Conservation (phyloP, 1,140 invertebrate genomes). For the Calephelis nemesis region DNA sequence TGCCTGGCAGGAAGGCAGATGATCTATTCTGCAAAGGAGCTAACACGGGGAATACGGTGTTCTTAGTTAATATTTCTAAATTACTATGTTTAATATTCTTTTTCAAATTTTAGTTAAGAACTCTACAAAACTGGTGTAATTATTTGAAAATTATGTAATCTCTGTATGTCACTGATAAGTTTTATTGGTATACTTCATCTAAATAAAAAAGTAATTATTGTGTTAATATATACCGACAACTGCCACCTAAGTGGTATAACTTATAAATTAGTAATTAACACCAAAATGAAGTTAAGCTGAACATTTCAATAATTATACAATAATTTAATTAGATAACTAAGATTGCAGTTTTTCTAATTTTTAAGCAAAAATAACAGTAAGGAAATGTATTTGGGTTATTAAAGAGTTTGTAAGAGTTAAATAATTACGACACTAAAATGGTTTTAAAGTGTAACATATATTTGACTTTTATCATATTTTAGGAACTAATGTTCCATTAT, state of each 20-base stretch:
- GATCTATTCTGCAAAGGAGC: no score
- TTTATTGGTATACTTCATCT: conserved; percentile 21
- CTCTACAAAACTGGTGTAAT: background rate
- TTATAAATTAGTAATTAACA: conserved; percentile 27
- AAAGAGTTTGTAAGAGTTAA: background rate
- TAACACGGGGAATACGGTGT: background rate
- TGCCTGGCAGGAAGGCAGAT: no score
- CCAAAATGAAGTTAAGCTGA: conserved; percentile 9
- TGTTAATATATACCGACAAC: conserved; percentile 39
- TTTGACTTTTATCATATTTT: background rate
- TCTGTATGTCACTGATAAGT: background rate
- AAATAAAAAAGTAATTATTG: conserved; percentile 38
- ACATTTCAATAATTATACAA: conserved; percentile 1
- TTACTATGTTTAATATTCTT: background rate
- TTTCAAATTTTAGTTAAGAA: background rate
- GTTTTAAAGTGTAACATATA: background rate
- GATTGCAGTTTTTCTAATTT: background rate
- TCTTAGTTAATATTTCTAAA: background rate
- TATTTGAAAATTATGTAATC: background rate
- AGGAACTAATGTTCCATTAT: no score
- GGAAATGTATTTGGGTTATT: conserved; percentile 8
- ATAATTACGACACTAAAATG: background rate
- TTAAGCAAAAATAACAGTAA: conserved; percentile 6
- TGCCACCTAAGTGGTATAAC: conserved; percentile 44
- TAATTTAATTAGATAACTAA: background rate